A percentile compares a stretch with the other conserved stretches of the same genome.
Evolutionary conservation across 2,797 vertebrate species (phyloP).

Genomic region (Hirundo rustica): DNA sequence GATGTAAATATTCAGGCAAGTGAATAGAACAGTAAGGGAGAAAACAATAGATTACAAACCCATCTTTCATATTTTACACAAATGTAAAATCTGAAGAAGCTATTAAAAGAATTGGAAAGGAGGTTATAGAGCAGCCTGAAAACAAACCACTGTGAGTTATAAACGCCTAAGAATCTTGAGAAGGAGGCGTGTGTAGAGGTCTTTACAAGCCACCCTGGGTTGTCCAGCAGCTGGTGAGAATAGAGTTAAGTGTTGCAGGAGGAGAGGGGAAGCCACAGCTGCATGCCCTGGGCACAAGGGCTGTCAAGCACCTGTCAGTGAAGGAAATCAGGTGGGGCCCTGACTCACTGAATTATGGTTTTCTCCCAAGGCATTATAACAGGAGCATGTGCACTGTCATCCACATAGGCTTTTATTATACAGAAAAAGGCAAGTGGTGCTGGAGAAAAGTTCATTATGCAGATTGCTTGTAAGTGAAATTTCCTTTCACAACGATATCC

Average conservation of each 20-base stretch:
- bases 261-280: constrained; percentile 10
- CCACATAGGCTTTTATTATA: not conserved
- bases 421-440: not conserved
- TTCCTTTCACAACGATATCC: not conserved
- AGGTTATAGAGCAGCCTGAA: not conserved
- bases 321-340: not conserved
- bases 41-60: not conserved
- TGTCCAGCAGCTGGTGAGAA: not conserved
- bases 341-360: not conserved
- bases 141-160: not conserved
- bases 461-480: not conserved
- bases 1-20: not conserved
- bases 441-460: not conserved
- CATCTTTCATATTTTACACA: not conserved
- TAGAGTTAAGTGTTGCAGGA: not conserved
- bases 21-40: not conserved
- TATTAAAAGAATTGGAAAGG: not conserved
- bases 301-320: not conserved
- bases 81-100: not conserved
- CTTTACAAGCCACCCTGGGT: not conserved
- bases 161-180: not conserved
- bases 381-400: not conserved
- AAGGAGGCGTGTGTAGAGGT: not conserved
- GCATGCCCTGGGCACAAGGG: not conserved
- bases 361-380: not conserved